Evolutionary conservation across 2,113 vertebrate genomes (phyloP), one percentile per base, ranked within the genome.

Genomic region (Festucalex cinctus): DNA sequence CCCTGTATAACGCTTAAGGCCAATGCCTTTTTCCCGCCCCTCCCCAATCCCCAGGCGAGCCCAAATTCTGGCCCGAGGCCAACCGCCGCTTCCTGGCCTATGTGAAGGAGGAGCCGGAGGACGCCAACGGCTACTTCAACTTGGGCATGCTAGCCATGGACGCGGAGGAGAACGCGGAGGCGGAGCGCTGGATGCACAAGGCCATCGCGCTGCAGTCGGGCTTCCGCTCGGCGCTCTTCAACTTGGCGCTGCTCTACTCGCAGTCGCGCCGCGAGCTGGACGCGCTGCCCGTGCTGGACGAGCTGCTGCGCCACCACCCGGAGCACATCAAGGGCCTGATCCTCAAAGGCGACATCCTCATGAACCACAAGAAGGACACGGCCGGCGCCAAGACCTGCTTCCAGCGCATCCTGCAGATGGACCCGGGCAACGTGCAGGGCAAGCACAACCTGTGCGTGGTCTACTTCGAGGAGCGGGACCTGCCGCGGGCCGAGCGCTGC

Each of bases 81-180:
- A 97, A 94, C 78, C 94, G 93, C 36, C 93, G 97, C 16, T 94
- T 99, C 76, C 88, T 99, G 37, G 89, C 53, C 60, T 99, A 99
- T 12, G 85, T 98, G 71, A 94, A 93, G 83, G 95, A 98, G 85
- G 95, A 99, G 54, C 95, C 97, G 0, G 85, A 92, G 1, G 97
- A 99, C 44, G 95, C 97, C 73, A 98, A 98, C 57, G 97, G 96
- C 12, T 99, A 98, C 86, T 99, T 99, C 87, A 99, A 99, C 86
- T 92, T 99, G 44, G 97, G 97, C 51, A 99, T 99, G 97, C 90
- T 99, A 66, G 96, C 96, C 61, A 99, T 98, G 97, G 97, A 99
- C 68, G 95, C 95, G 64, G 93, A 93, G 67, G 94, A 96, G 69
- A 94, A 97, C 37, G 69, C 9, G 0, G 95, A 93, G 68, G 96